Evolutionary conservation across 2,113 vertebrate genomes (phyloP).

Genomic region (Strix aluco): DNA sequence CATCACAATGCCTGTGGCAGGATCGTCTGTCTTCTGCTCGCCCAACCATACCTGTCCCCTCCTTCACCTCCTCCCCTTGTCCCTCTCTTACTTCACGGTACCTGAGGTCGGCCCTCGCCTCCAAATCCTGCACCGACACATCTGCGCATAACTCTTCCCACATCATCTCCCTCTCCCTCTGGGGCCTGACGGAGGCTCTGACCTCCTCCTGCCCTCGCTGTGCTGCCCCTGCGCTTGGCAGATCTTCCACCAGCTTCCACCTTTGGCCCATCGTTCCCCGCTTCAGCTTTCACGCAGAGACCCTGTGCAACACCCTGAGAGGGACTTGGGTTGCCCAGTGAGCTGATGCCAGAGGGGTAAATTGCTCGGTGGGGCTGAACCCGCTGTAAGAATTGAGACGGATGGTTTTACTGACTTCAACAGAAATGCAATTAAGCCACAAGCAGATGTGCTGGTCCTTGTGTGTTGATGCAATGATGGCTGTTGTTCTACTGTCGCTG

Average conservation of each 20-base stretch:
- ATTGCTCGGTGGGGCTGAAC: not conserved
- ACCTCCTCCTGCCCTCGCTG: too few relatives aligned
- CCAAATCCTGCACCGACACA: fast-evolving
- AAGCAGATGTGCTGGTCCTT: not conserved
- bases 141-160: fast-evolving
- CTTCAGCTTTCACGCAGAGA: not conserved
- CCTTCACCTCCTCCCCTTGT: not conserved
- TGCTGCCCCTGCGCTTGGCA: not conserved
- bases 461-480: not conserved
- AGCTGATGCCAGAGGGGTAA: not conserved
- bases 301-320: fast-evolving
- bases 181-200: not conserved
- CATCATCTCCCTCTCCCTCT: not conserved
- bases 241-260: not conserved
- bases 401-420: not conserved
- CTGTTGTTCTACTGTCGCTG: not conserved
- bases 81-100: too few relatives aligned
- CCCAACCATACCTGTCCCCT: too few relatives aligned
- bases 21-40: not conserved
- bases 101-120: fast-evolving
- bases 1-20: not conserved
- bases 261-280: not conserved
- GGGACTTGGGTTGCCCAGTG: fast-evolving
- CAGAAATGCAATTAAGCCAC: not conserved
- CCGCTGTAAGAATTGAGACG: too few relatives aligned